Percentiles rank a stretch among this genome's conserved stretches.
Evolutionary conservation across 2,113 vertebrate species (phyloP).

Genomic region (Cephalopholis sonnerati): DNA sequence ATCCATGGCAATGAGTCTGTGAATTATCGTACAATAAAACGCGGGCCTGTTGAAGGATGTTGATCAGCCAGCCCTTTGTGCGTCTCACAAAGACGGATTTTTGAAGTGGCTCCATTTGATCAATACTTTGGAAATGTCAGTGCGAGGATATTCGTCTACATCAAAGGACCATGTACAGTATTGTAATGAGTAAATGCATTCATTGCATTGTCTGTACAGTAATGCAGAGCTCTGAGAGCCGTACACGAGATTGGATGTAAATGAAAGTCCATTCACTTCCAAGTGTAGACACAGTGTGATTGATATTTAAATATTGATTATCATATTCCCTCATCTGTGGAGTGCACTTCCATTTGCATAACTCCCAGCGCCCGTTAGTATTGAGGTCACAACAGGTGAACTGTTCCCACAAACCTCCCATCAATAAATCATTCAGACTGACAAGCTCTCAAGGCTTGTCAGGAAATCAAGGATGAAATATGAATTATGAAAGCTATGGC

Average conservation of each 20-base stretch:
- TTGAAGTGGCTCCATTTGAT: conserved; percentile 50
- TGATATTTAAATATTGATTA: conserved; percentile 69
- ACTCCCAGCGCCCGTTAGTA: conserved; percentile 14
- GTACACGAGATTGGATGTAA: conserved; percentile 22
- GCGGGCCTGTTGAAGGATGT: conserved; percentile 33
- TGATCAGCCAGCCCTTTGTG: conserved; percentile 52
- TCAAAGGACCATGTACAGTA: background rate
- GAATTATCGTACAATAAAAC: conserved; percentile 62
- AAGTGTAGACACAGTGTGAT: conserved; percentile 36
- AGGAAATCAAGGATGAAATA: conserved; percentile 66
- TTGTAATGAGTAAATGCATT: conserved; percentile 15
- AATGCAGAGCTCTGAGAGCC: conserved; percentile 15
- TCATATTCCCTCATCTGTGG: conserved; percentile 12
- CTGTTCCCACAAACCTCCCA: conserved; percentile 37
- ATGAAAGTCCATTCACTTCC: conserved; percentile 34
- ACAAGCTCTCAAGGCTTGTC: conserved; percentile 59
- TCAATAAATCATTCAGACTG: conserved; percentile 70
- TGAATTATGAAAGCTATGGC: conserved; percentile 58
- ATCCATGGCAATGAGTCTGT: conserved; percentile 55
- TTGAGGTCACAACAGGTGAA: conserved; percentile 62
- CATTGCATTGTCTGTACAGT: conserved; percentile 34
- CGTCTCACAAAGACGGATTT: conserved; percentile 53
- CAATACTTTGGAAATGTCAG: conserved; percentile 44
- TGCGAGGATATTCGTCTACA: conserved; percentile 19
- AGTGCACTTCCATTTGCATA: conserved; percentile 49